A percentile compares a stretch with the other conserved stretches of the same genome.
phyloP scores from a whole-genome alignment of 1,140 invertebrate genomes.

The Drosophila miranda region DNA sequence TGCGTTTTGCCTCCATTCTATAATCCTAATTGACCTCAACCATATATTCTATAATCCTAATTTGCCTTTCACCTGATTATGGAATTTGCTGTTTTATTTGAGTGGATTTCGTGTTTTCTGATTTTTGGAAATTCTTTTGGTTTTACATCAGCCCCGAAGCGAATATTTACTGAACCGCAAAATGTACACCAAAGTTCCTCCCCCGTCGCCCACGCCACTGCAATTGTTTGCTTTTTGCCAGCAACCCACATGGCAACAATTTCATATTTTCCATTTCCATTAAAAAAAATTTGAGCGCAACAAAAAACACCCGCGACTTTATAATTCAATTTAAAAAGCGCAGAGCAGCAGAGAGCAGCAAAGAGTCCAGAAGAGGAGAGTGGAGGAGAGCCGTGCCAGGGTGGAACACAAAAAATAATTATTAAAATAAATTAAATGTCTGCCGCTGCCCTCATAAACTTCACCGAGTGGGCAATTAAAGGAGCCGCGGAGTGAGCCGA shows the following conservation, averaged over 20 bases:
- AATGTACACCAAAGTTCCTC: slow-evolving; percentile 35
- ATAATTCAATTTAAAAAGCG: slow-evolving; percentile 77
- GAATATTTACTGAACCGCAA: slow-evolving; percentile 60
- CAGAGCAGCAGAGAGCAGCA: slow-evolving; percentile 28
- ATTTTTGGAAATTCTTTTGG: slow-evolving; percentile 5
- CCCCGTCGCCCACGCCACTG: slow-evolving; percentile 8
- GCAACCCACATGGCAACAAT: slow-evolving; percentile 61
- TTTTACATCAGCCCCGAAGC: slow-evolving; percentile 28
- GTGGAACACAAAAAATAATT: slow-evolving; percentile 59
- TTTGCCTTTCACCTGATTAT: neutral
- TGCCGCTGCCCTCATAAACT: slow-evolving; percentile 73
- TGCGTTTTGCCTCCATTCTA: too few species aligned
- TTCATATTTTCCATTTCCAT: slow-evolving; percentile 65
- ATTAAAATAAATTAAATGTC: slow-evolving; percentile 81
- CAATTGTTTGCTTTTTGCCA: slow-evolving; percentile 63
- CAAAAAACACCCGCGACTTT: slow-evolving; percentile 61
- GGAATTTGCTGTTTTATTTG: neutral
- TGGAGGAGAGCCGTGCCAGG: too few species aligned
- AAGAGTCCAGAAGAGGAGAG: neutral
- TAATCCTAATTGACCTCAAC: neutral
- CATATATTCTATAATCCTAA: neutral
- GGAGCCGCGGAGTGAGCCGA: slow-evolving; percentile 13
- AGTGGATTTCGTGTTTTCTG: neutral
- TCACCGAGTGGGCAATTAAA: slow-evolving; percentile 72
- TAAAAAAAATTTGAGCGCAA: slow-evolving; percentile 50